Conservation (phyloP, 1,140 invertebrate species). For the Nautilus pompilius region DNA sequence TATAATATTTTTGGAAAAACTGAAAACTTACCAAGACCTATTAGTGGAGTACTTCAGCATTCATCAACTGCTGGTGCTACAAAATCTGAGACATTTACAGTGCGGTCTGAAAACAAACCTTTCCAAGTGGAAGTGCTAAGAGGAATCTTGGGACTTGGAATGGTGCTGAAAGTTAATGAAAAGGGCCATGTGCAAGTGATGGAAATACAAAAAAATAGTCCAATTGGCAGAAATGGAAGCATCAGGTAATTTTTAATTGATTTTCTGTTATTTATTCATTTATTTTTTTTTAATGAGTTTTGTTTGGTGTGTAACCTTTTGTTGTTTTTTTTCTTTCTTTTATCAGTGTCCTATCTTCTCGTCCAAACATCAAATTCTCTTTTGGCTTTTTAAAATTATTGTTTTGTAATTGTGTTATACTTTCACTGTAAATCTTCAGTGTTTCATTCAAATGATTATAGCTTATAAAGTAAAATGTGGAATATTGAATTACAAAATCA, state of each 20-base stretch:
- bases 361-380: neutral
- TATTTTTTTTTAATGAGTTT: neutral
- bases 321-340: neutral
- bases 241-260: slow-evolving; percentile 29
- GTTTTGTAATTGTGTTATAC: neutral
- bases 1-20: too few species aligned
- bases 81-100: too few species aligned
- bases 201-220: slow-evolving; percentile 34
- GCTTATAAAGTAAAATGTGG: too few species aligned
- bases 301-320: neutral
- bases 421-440: neutral
- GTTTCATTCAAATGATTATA: slow-evolving; percentile 1
- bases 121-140: slow-evolving; percentile 43
- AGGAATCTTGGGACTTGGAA: slow-evolving; percentile 42
- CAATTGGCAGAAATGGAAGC: slow-evolving; percentile 36
- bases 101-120: slow-evolving; percentile 23
- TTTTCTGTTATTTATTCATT: neutral
- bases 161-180: slow-evolving; percentile 28
- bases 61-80: too few species aligned
- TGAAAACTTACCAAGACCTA: too few species aligned
- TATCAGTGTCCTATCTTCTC: neutral
- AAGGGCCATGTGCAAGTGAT: slow-evolving; percentile 29
- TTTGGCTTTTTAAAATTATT: neutral
- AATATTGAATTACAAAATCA: too few species aligned
- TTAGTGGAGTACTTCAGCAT: too few species aligned